Evolutionary conservation across 2,113 vertebrate species (phyloP).

Genomic region (Barbus barbus): DNA sequence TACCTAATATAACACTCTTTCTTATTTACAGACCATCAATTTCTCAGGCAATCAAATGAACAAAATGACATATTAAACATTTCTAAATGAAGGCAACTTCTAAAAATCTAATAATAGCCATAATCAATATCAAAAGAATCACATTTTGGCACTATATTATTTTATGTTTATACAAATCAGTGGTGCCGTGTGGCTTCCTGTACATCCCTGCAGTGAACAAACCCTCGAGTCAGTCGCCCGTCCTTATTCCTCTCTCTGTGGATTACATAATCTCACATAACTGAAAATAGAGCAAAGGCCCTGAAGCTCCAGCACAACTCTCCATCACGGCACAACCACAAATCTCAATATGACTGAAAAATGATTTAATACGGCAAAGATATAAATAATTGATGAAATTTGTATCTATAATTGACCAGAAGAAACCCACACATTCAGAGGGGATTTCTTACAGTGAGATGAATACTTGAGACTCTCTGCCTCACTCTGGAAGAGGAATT

Average conservation of each 20-base stretch:
- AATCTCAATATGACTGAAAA: background rate
- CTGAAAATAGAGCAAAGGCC: slow-evolving; percentile 48
- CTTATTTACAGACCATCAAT: too few relatives aligned
- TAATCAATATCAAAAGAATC: background rate
- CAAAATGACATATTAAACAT: background rate
- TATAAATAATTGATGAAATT: background rate
- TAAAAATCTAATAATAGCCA: too few relatives aligned
- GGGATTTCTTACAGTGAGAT: background rate
- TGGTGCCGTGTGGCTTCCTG: background rate
- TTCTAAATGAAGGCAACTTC: background rate
- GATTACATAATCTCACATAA: slow-evolving; percentile 38
- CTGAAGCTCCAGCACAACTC: slow-evolving; percentile 14
- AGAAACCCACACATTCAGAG: background rate
- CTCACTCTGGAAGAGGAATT: background rate
- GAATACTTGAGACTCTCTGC: background rate
- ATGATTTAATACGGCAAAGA: background rate
- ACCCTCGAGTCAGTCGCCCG: slow-evolving; percentile 3
- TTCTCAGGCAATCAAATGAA: too few relatives aligned
- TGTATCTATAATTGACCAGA: background rate
- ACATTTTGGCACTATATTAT: background rate
- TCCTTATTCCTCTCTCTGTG: background rate
- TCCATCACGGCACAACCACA: too few relatives aligned
- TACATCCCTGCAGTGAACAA: slow-evolving; percentile 1
- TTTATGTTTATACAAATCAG: background rate
- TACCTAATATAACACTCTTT: too few relatives aligned